phyloP scores from a whole-genome alignment of 2,888 invertebrate species.

The Matsumyia berberina region DNA sequence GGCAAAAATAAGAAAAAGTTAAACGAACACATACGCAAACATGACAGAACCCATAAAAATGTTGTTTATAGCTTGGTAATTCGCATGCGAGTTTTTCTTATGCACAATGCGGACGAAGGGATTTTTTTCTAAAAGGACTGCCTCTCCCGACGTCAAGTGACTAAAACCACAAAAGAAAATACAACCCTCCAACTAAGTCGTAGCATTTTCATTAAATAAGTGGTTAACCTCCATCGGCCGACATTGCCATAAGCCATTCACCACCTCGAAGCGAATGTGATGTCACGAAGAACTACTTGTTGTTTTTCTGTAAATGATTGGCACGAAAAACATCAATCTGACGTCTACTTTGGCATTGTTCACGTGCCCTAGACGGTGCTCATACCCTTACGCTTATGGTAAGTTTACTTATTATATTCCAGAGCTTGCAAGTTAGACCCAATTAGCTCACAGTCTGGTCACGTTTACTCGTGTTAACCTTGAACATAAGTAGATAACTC shows the following conservation, averaged over 20 bases:
- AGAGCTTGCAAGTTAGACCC: background rate
- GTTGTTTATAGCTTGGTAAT: background rate
- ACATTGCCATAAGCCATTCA: background rate
- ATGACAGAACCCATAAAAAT: constrained; percentile 1
- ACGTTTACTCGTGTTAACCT: background rate
- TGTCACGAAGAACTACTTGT: constrained; percentile 7
- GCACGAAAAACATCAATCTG: constrained; percentile 30
- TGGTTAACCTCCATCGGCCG: constrained; percentile 5
- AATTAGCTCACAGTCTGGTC: background rate
- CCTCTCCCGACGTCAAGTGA: background rate
- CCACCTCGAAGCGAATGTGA: background rate
- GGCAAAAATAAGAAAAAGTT: background rate
- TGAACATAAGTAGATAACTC: too few relatives aligned
- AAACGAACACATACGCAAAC: constrained; percentile 10
- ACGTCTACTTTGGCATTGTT: background rate
- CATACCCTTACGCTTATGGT: background rate
- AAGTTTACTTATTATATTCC: background rate
- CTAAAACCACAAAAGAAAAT: background rate
- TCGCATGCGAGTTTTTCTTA: constrained; percentile 5
- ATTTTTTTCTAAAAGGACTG: background rate
- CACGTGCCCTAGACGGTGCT: background rate
- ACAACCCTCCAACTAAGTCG: background rate
- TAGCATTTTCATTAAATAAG: background rate
- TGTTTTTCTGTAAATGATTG: constrained; percentile 2
- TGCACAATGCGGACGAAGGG: background rate